Conservation (phyloP, 2,113 vertebrate species). For the Eubucco bourcierii region DNA sequence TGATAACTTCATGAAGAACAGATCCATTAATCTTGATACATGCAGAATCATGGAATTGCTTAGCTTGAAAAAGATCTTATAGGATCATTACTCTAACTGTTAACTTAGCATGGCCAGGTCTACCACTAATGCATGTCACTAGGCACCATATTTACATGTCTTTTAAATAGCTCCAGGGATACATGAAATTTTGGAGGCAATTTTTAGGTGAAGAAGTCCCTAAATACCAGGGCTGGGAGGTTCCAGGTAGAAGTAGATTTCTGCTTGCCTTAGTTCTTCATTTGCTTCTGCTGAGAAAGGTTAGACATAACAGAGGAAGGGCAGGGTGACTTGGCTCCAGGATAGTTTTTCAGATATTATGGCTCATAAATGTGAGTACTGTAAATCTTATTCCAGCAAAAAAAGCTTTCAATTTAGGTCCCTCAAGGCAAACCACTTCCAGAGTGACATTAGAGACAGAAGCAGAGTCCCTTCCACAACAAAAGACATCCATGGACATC, state of each 20-base stretch:
- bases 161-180: neutral
- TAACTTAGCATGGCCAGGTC: neutral
- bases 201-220: neutral
- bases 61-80: neutral
- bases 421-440: neutral
- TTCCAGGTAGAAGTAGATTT: neutral
- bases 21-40: neutral
- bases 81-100: neutral
- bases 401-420: neutral
- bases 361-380: neutral
- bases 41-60: neutral
- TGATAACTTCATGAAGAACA: neutral
- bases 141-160: neutral
- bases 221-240: neutral
- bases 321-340: neutral
- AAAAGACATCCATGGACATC: neutral
- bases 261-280: neutral
- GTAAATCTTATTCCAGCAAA: neutral
- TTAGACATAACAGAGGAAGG: neutral
- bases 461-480: neutral
- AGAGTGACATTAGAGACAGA: neutral
- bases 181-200: neutral
- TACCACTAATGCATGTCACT: neutral
- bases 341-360: neutral
- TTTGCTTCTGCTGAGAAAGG: neutral